Evolutionary conservation across 2,113 vertebrate species (phyloP), one percentile per base, ranked within the genome.

Genomic region (Prochilodus magdalenae): DNA sequence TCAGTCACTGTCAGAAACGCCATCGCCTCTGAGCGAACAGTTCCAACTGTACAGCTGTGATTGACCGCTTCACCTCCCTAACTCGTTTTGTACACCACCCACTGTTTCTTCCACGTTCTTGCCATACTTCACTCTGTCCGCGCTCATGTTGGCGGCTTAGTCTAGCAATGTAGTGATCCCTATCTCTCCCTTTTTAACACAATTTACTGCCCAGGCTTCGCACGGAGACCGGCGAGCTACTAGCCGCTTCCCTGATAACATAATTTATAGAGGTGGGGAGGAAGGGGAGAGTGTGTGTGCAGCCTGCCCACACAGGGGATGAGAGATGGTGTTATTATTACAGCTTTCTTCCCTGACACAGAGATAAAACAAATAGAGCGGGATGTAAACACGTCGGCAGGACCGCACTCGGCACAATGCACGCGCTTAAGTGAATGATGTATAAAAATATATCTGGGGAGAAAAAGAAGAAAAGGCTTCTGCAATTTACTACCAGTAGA

Each of bases 151-250:
- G 24, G n/a, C 12, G 30, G 53, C 53, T 72, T n/a, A 14, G 66
- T 60, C 40, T 60, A 70, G 18, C 18, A 44, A 55, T 72, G 80
- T 73, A 70, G 26, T 73, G 44, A 79, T 79, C 20, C 51, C 62
- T 51, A 78, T 77, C 80, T 79, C 27, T 26, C n/a, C 18, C 63
- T 79, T 75, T 85, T 73, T 85, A 85, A 82, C 82, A 71, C 77
- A 75, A 65, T 83, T 86, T 86, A 69, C 81, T 66, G 36, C 33
- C 76, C 73, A 40, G 62, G 40, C 59, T 26, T 29, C 22, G 47
- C 71, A 70, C 53, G 51, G 69, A 27, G 57, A 79, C 73, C 72
- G 30, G 49, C 22, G 67, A 66, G 85, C 57, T 77, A 73, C 66
- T 73, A 30, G 66, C 70, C 30, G 30, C 74, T 49, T 80, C 74